Conservation (phyloP, 2,888 invertebrate genomes). For the Hedychridium roseum region DNA sequence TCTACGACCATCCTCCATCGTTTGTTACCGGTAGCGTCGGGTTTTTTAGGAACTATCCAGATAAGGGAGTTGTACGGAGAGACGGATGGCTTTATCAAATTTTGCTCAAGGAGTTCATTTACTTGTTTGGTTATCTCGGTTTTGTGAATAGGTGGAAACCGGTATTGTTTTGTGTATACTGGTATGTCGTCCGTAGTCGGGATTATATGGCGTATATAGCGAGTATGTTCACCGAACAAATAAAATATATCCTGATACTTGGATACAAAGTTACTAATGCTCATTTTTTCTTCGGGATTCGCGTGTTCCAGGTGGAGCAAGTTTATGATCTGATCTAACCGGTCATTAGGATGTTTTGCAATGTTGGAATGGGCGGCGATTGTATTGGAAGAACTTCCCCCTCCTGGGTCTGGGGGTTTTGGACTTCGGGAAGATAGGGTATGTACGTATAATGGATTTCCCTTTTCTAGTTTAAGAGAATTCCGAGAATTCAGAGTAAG, state of each 20-base stretch:
- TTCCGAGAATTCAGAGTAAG: too few species aligned
- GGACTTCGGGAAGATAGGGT: not conserved
- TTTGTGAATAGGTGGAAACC: slow-evolving; percentile 10
- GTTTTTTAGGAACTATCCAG: slow-evolving; percentile 30
- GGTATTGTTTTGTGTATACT: slow-evolving; percentile 11
- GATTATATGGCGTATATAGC: slow-evolving; percentile 5
- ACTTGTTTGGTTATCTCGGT: slow-evolving; percentile 21
- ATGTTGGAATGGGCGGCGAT: not conserved
- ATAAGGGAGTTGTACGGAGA: slow-evolving; percentile 29
- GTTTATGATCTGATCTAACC: not conserved
- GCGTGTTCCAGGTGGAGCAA: not conserved
- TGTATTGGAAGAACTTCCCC: not conserved
- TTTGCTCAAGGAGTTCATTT: slow-evolving; percentile 11
- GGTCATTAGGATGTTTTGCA: not conserved
- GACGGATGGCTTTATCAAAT: slow-evolving; percentile 11
- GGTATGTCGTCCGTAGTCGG: slow-evolving; percentile 16
- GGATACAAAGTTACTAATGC: not conserved
- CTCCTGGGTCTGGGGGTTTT: not conserved
- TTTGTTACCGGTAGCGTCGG: slow-evolving; percentile 26
- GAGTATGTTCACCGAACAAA: not conserved
- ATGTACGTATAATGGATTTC: not conserved
- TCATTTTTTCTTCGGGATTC: not conserved
- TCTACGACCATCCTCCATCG: slow-evolving; percentile 31
- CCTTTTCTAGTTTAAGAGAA: not conserved
- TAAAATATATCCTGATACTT: not conserved